Conservation (phyloP, 1,140 invertebrate genomes). For the Carcinoscorpius rotundicauda region DNA sequence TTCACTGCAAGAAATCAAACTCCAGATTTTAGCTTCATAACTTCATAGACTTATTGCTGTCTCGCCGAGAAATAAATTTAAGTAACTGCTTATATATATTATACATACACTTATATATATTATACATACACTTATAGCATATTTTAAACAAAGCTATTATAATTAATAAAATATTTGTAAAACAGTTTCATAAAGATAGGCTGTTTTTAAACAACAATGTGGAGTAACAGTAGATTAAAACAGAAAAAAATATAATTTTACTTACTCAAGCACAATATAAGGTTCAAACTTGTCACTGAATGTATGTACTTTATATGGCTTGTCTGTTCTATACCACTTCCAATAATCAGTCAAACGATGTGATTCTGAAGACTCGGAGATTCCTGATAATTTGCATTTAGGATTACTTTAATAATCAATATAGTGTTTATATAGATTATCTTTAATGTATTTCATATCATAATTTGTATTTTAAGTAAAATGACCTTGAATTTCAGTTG, state of each 20-base stretch:
- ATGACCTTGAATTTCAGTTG: no score
- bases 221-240: no score
- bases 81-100: background rate
- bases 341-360: slow-evolving; percentile 28
- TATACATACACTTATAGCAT: background rate
- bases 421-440: background rate
- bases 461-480: background rate
- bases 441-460: background rate
- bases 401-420: slow-evolving; percentile 3
- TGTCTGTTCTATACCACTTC: slow-evolving; percentile 27
- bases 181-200: background rate
- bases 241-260: no score
- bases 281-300: slow-evolving; percentile 28
- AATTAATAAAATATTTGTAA: background rate
- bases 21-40: no score
- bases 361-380: slow-evolving; percentile 26
- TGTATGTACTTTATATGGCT: slow-evolving; percentile 20
- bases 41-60: no score
- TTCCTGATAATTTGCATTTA: slow-evolving; percentile 12
- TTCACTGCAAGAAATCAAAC: no score
- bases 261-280: slow-evolving; percentile 9
- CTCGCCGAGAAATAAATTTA: no score
- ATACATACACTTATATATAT: background rate
- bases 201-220: background rate
- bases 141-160: slow-evolving; percentile 1